These are phyloP conservation scores for Speoplatyrhinus poulsoni DNA, from an alignment of 2,113 vertebrate species.

Conservation along the genomic window DNA sequence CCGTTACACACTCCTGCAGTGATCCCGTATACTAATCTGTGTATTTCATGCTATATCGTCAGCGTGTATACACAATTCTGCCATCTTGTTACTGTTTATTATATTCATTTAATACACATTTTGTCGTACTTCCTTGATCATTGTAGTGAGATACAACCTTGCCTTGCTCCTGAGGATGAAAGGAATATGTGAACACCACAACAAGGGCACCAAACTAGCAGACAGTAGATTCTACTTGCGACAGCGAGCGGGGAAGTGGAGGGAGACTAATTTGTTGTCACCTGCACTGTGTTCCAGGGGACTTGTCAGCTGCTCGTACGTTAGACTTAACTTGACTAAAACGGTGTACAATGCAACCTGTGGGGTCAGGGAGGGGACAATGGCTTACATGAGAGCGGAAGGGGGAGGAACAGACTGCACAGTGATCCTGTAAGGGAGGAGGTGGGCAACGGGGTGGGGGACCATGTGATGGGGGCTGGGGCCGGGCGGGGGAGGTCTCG, in stretches of 20 bases:
- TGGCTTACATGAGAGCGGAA: slow-evolving; percentile 50
- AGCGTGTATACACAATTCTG: slow-evolving; percentile 9
- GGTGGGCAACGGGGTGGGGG: slow-evolving; percentile 6
- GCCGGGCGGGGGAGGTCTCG: slow-evolving; percentile 21
- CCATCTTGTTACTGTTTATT: background rate
- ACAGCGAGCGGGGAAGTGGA: slow-evolving; percentile 24
- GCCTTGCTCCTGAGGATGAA: slow-evolving; percentile 6
- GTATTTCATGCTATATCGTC: background rate
- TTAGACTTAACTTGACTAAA: slow-evolving; percentile 37
- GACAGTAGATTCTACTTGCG: background rate
- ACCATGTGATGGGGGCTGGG: background rate
- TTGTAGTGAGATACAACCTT: background rate
- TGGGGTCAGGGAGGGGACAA: slow-evolving; percentile 69
- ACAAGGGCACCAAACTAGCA: background rate
- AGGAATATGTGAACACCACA: slow-evolving; percentile 5
- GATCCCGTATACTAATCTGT: background rate
- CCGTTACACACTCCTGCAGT: slow-evolving; percentile 33
- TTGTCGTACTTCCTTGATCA: background rate
- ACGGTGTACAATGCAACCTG: slow-evolving; percentile 38
- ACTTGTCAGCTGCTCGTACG: slow-evolving; percentile 40
- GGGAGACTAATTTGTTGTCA: slow-evolving; percentile 31
- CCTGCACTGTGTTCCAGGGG: slow-evolving; percentile 24
- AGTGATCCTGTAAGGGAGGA: slow-evolving; percentile 41
- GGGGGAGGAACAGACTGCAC: slow-evolving; percentile 26
- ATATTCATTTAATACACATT: background rate